Percentiles rank a stretch among this genome's conserved stretches.
phyloP scores from a whole-genome alignment of 2,888 invertebrate genomes.

The Cetonia aurata region DNA sequence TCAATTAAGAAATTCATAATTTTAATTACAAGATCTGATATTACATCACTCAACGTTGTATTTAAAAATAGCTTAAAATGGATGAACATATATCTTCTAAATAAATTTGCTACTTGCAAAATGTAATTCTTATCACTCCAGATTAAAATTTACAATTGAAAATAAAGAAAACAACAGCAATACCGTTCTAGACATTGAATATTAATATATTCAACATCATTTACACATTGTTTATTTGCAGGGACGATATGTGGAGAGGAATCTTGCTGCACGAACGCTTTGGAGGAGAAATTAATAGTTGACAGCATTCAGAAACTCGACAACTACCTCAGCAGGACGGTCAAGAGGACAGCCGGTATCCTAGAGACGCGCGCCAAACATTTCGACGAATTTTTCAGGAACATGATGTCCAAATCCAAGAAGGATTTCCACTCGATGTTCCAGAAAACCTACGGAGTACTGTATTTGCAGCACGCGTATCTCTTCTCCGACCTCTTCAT shows the following conservation, averaged over 20 bases:
- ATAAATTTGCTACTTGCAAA: too few relatives aligned
- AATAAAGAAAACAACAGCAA: too few relatives aligned
- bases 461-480: constrained; percentile 93
- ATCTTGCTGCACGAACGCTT: constrained; percentile 76
- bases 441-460: constrained; percentile 92
- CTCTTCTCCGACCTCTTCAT: constrained; percentile 93
- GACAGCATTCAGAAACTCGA: constrained; percentile 82
- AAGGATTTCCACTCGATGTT: constrained; percentile 96
- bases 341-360: constrained; percentile 80
- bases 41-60: too few relatives aligned
- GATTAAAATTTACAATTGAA: too few relatives aligned
- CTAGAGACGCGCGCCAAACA: constrained; percentile 82
- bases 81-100: neutral
- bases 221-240: constrained; percentile 66
- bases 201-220: constrained; percentile 3
- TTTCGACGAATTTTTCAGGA: constrained; percentile 92
- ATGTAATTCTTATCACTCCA: too few relatives aligned
- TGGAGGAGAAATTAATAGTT: constrained; percentile 78
- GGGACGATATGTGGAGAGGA: constrained; percentile 67
- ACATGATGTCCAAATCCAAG: constrained; percentile 85
- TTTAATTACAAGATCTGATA: too few relatives aligned
- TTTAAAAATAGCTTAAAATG: neutral
- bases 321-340: constrained; percentile 79
- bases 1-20: too few relatives aligned
- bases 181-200: too few relatives aligned